phyloP scores from a whole-genome alignment of 2,888 invertebrate genomes.

The Kryphioiulus occultus region DNA sequence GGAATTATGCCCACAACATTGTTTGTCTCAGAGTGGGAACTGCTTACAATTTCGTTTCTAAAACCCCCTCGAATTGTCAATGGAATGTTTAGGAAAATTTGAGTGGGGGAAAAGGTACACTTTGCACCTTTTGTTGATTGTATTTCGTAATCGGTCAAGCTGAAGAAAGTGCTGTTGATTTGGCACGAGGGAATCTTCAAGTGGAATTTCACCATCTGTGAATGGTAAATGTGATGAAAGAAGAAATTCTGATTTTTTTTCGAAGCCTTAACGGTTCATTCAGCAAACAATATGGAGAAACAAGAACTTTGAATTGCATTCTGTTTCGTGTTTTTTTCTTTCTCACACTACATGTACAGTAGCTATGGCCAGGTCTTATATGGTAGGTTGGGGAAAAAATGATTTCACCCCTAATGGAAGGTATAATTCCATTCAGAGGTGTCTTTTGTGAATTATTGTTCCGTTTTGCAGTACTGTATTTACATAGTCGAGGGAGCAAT shows the following conservation, averaged over 20 bases:
- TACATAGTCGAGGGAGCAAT: too few relatives aligned
- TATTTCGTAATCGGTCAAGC: background rate
- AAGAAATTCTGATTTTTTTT: background rate
- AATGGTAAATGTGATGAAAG: background rate
- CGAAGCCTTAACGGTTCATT: background rate
- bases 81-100: too few relatives aligned
- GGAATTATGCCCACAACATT: background rate
- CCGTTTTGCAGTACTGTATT: too few relatives aligned
- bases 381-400: too few relatives aligned
- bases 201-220: background rate
- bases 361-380: too few relatives aligned
- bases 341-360: too few relatives aligned
- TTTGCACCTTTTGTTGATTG: background rate
- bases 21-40: slow-evolving; percentile 16
- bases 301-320: too few relatives aligned
- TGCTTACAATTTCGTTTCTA: background rate
- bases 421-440: too few relatives aligned
- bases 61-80: background rate
- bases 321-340: too few relatives aligned
- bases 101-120: background rate
- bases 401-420: too few relatives aligned
- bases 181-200: background rate
- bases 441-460: too few relatives aligned
- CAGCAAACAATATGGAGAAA: too few relatives aligned
- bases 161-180: background rate